Base-by-base conservation (phyloP, 92 coral and sea anemone species). In the Palythoa grandiflora region DNA sequence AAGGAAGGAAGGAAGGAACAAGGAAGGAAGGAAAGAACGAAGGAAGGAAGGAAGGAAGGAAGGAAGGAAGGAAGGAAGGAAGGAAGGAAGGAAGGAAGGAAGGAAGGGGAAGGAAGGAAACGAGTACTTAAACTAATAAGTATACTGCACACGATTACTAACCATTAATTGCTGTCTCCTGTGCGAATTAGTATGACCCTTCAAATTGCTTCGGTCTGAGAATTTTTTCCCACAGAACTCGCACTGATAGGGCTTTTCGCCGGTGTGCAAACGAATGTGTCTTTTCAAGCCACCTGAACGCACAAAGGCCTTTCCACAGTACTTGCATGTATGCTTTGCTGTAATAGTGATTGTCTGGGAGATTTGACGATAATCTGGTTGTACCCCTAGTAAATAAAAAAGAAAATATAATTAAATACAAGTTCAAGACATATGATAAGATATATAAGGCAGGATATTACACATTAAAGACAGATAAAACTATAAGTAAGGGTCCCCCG, bases 121-220 rank as follows among this genome's bases (percentile, higher is more conserved):
- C 6, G 7, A 36, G 75, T 17, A 37, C 48, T 11, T 3, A 11
- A 1, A 37, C 3, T 40, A 73, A 15, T 6, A n/a, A 12, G 35
- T 75, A 75, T 1, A 1, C n/a, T 75, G 13, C 16, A 36, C 15
- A 47, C 7, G 35, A 47, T 10, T 17, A 75, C 79, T 75, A 17
- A 50, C 79, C 38, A 19, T 48, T 50, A 13, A 21, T 53, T 47
- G 79, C 38, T 50, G 79, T 75, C 61, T 48, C 79, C 36, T 75
- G 59, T 75, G 79, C 15, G 60, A 21, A 17, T 6, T 19, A 2
- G 37, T 17, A 40, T 75, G 79, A 10, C 79, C 61, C 79, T 5
- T 75, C 60, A 75, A 75, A 40, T 75, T 75, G 79, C 79, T 75
- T 8, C 60, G 15, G n/a, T 75, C 79, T n/a, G 79, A 75, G 79